A percentile compares a stretch with the other conserved stretches of the same genome.
phyloP scores from a whole-genome alignment of 2,888 invertebrate genomes.

The Apantesis nais region DNA sequence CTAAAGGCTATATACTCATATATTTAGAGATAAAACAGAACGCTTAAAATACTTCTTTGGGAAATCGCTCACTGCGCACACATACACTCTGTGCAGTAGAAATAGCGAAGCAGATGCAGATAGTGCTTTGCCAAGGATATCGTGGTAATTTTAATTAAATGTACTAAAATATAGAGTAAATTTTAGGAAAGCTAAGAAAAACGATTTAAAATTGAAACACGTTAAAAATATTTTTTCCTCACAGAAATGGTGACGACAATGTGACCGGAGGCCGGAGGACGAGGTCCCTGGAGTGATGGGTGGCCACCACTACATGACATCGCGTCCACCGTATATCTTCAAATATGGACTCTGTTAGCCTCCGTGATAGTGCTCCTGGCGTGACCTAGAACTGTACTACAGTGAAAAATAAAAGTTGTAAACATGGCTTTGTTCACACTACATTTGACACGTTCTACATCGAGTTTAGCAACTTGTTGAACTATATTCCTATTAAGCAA shows the following conservation, averaged over 20 bases:
- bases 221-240: background rate
- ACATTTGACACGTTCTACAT: constrained; percentile 19
- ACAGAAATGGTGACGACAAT: constrained; percentile 80
- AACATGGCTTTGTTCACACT: constrained; percentile 27
- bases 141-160: no score
- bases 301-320: constrained; percentile 66
- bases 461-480: constrained; percentile 17
- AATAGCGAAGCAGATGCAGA: no score
- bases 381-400: constrained; percentile 52
- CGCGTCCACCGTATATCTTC: constrained; percentile 20
- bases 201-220: no score
- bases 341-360: constrained; percentile 36
- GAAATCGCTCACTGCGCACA: no score
- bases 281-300: constrained; percentile 70
- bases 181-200: background rate
- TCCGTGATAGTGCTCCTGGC: constrained; percentile 48
- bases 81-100: no score
- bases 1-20: no score
- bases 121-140: no score
- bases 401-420: constrained; percentile 41
- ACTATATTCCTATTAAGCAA: constrained; percentile 3
- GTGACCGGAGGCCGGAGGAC: constrained; percentile 74
- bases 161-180: no score
- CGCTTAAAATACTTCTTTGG: no score
- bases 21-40: background rate